Base-by-base conservation (phyloP, 2,888 invertebrate species). In the Dryadula phaetusa region DNA sequence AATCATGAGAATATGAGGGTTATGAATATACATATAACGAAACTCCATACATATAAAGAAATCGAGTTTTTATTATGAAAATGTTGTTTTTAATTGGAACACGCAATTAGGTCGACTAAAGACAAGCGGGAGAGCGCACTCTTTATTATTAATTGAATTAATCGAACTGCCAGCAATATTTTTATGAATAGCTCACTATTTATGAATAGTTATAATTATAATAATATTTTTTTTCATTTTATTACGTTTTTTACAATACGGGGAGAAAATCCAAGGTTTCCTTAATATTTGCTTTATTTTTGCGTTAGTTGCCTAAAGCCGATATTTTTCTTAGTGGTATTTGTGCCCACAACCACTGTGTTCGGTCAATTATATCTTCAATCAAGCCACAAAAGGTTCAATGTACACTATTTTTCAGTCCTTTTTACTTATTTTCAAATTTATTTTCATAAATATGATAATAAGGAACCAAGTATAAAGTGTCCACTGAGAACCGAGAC, bases 81-180 rank as follows among this genome's bases (percentile, higher is more conserved):
- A 40, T 56, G 37, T 34, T 53, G 47, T 28, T 37, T 37, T 54
- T 54, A 56, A 56, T 56, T 56, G 56, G 56, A 40, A 37, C 54
- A 54, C 20, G 54, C 54, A 54, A 54, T 54, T 54, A 54, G 34
- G 37, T 54, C 34, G 20, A 20, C 20, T 54, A 37, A 54, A 37
- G 54, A 54, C 34, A 54, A 14, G 34, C 18, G 14, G 37, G 37
- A 37, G 54, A 10, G 22, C 54, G 40, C 5, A 56, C 75, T 67
- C 78, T 75, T 73, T 74, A 76, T 72, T 49, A 54, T 58, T 37
- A 58, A 20, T 58, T 63, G 74, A 74, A 74, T 76, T 76, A 76
- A 76, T 70, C 64, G 71, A 71, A 72, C 47, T 34, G 46, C 37
- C 74, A 52, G 28, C 28, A 52, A 28, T 28, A 3, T 16, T 52